Percentiles rank a stretch among this genome's conserved stretches.
phyloP scores from a whole-genome alignment of 1,140 invertebrate species.

The Frieseomelitta varia region DNA sequence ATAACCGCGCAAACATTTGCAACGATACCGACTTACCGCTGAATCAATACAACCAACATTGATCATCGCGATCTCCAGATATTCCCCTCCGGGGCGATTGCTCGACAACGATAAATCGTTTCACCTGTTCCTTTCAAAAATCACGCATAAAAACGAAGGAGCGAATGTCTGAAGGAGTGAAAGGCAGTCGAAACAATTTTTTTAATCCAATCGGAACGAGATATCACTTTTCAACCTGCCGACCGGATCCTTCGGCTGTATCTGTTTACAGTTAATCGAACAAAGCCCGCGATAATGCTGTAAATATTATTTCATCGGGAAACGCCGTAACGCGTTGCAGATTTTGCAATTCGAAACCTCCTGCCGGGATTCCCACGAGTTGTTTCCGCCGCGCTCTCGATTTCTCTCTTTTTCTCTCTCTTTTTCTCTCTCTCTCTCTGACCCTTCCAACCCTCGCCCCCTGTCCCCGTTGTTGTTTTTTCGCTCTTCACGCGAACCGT shows the following conservation, averaged over 20 bases:
- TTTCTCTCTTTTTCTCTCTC: neutral
- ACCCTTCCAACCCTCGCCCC: neutral
- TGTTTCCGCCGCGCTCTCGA: neutral
- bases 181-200: neutral
- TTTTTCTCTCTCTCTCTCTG: neutral
- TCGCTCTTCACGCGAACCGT: neutral
- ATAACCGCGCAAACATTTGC: neutral
- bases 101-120: too few relatives aligned
- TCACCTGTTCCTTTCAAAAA: too few relatives aligned
- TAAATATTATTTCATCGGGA: slow-evolving; percentile 10
- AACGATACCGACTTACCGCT: neutral
- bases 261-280: slow-evolving; percentile 13
- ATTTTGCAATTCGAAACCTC: slow-evolving; percentile 19
- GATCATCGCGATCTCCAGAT: too few relatives aligned
- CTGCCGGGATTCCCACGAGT: neutral
- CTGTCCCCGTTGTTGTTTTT: neutral
- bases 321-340: neutral
- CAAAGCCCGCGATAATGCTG: neutral
- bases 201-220: neutral
- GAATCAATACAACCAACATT: neutral
- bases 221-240: neutral
- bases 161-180: too few relatives aligned
- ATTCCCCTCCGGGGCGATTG: too few relatives aligned
- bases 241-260: neutral
- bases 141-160: too few relatives aligned